Percentiles rank a stretch among this genome's conserved stretches.
Evolutionary conservation across 2,113 vertebrate genomes (phyloP).

Genomic region (Grantiella picta): DNA sequence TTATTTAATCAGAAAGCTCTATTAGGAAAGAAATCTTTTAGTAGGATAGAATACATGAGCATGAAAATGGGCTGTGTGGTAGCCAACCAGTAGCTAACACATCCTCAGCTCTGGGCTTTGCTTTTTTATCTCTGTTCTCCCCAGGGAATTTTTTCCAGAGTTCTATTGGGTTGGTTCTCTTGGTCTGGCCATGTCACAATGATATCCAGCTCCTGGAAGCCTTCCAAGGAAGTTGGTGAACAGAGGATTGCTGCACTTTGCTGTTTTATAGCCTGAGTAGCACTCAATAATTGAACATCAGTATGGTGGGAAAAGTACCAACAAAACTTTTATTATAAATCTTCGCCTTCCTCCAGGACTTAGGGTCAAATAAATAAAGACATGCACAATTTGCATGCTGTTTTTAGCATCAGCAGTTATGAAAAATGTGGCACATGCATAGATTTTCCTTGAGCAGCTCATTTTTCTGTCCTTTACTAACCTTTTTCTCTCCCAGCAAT

Average conservation of each 20-base stretch:
- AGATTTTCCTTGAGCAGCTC: background rate
- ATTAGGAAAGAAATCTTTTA: background rate
- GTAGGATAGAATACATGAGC: background rate
- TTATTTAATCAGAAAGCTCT: background rate
- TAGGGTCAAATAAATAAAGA: constrained; percentile 19
- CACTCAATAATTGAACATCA: constrained; percentile 32
- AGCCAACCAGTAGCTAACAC: background rate
- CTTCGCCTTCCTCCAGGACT: background rate
- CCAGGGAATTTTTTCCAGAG: background rate
- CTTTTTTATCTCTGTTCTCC: background rate
- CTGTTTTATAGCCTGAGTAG: constrained; percentile 20
- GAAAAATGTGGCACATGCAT: background rate
- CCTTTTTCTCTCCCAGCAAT: background rate
- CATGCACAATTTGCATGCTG: background rate
- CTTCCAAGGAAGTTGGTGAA: background rate
- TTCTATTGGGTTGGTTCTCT: background rate
- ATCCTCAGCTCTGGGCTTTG: background rate
- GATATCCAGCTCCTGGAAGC: background rate
- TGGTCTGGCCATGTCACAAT: background rate
- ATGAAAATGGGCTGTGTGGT: fast-evolving
- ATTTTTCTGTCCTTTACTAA: constrained; percentile 15
- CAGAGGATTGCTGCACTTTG: background rate
- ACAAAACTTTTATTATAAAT: constrained; percentile 33
- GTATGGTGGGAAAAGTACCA: background rate
- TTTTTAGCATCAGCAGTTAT: constrained; percentile 40